These are phyloP conservation scores for Poecilus cupreus DNA, from an alignment of 2,888 invertebrate species.

Conservation along the genomic window DNA sequence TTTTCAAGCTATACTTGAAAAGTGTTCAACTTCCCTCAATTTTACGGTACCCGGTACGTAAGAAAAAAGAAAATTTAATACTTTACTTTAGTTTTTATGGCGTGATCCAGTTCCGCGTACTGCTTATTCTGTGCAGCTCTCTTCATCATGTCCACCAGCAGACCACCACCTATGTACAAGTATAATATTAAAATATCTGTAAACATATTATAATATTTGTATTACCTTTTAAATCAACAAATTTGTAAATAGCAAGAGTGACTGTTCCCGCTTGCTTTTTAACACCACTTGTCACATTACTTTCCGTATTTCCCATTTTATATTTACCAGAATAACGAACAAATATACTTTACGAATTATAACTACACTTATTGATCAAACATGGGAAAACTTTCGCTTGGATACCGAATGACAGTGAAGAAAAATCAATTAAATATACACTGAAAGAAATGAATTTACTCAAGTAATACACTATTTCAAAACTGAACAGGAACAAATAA, in stretches of 20 bases:
- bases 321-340: constrained; percentile 1
- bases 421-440: too few species aligned
- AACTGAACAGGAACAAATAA: neutral
- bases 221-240: constrained; percentile 91
- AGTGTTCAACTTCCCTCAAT: too few species aligned
- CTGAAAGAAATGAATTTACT: too few species aligned
- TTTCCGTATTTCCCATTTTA: constrained; percentile 88
- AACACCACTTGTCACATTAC: constrained; percentile 94
- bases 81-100: constrained; percentile 85
- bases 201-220: neutral
- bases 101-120: constrained; percentile 93
- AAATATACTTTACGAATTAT: too few species aligned
- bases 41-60: too few species aligned
- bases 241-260: constrained; percentile 88
- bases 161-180: constrained; percentile 83
- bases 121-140: constrained; percentile 92
- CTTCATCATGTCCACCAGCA: constrained; percentile 95
- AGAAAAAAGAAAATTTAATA: too few species aligned
- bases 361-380: too few species aligned
- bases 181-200: neutral
- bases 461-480: too few species aligned
- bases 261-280: constrained; percentile 95
- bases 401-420: too few species aligned
- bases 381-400: too few species aligned
- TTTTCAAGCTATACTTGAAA: too few species aligned